Base-by-base conservation (phyloP, 2,888 invertebrate species). In the Gastracanthus pulcherrimus region DNA sequence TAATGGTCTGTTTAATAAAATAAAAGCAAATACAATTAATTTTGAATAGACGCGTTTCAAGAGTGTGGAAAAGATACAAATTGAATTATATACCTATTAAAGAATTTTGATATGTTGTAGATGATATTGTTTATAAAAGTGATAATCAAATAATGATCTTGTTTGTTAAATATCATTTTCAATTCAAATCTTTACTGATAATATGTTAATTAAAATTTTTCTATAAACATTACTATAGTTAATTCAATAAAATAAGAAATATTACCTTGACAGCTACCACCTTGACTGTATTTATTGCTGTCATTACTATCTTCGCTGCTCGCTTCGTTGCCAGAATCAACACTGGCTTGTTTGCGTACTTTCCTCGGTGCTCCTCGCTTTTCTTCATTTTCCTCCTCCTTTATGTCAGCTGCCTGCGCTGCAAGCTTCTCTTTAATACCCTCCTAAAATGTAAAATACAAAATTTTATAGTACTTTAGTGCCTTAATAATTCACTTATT, bases 241-340 rank as follows among this genome's bases (percentile, higher is more conserved):
- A 55, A 55, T 26, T 23, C 1, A 3, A 48, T 19, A 19, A 48
- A 19, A 19, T 19, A 48, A 19, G 6, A 6, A 19, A 48, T 48
- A 19, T 36, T 84, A 91, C 91, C 91, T 89, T 91, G 91, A 82
- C 90, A 91, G 79, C 90, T 90, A 80, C 92, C 92, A 92, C 95
- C 95, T 92, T 96, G 95, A 88, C 94, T 95, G 86, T 93, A 95
- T 80, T 95, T 95, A 90, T 96, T 96, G 89, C 97, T 97, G 88
- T 98, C 98, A 89, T 98, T 98, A 91, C 98, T 98, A 89, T 98
- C 98, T 90, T 98, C 98, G 0, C 97, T 98, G 86, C 97, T 97
- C 5, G 97, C 98, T 92, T 98, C 98, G 91, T 98, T 98, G 84
- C 97, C 97, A 51, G 97, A 97, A 93, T 97, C 97, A 13, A 95